Evolutionary conservation across 2,113 vertebrate genomes (phyloP).

Genomic region (Lynx canadensis): DNA sequence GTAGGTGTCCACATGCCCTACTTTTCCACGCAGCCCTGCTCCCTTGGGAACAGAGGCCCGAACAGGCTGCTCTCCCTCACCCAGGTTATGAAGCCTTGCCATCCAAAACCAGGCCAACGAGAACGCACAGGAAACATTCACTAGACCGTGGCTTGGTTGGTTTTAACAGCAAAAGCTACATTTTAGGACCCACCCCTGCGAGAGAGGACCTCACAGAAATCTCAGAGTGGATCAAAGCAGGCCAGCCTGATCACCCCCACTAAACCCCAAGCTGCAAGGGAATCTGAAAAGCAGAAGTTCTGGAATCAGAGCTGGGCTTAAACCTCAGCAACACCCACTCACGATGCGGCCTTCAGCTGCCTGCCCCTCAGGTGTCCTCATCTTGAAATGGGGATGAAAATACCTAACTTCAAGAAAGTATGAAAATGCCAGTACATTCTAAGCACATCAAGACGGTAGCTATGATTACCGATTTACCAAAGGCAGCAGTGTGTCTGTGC

Average conservation of each 20-base stretch:
- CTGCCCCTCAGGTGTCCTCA: not conserved
- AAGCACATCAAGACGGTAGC: not conserved
- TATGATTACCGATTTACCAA: not conserved
- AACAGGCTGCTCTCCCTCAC: not conserved
- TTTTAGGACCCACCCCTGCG: not conserved
- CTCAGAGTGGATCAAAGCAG: not conserved
- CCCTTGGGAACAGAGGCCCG: not conserved
- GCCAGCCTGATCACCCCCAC: not conserved
- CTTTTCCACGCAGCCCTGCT: slow-evolving; percentile 32
- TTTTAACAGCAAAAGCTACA: not conserved
- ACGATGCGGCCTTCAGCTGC: not conserved
- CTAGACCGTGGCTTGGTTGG: not conserved
- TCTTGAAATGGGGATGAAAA: not conserved
- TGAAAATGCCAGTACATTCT: not conserved
- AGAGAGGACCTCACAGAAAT: not conserved
- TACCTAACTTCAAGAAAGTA: not conserved
- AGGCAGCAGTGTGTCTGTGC: not conserved
- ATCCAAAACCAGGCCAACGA: slow-evolving; percentile 19
- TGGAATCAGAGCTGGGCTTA: not conserved
- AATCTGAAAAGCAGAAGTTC: not conserved
- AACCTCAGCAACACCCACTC: not conserved
- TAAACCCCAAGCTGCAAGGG: not conserved
- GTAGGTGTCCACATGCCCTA: slow-evolving; percentile 53
- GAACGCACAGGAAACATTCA: not conserved
- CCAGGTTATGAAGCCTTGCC: not conserved